These are phyloP conservation scores for Operophtera brumata DNA, from an alignment of 2,888 invertebrate genomes.

Conservation along the genomic window DNA sequence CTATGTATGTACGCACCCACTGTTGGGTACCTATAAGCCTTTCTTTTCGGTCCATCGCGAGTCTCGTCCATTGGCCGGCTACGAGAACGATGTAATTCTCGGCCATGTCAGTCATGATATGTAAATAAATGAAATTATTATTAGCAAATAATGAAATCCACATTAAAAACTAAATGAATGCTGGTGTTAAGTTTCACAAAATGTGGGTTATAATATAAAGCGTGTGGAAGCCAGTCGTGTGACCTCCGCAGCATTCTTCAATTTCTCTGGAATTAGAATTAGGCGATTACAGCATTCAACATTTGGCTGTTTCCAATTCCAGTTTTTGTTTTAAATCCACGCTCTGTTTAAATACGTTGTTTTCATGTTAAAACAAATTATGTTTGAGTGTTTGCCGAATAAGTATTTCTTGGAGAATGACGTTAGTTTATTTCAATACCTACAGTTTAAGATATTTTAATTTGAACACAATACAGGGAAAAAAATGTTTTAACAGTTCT, in stretches of 20 bases:
- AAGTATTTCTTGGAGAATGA: slow-evolving; percentile 29
- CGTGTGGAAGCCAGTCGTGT: slow-evolving; percentile 39
- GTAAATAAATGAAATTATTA: too few relatives aligned
- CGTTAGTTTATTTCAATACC: slow-evolving; percentile 5
- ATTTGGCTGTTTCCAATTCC: slow-evolving; percentile 44
- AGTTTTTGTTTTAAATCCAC: slow-evolving; percentile 65
- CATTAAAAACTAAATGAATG: slow-evolving; percentile 32
- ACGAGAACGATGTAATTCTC: too few relatives aligned
- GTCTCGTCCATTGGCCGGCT: too few relatives aligned
- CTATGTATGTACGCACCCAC: too few relatives aligned
- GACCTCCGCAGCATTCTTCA: slow-evolving; percentile 62
- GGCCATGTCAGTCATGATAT: too few relatives aligned
- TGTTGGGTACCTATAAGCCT: too few relatives aligned
- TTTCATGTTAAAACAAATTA: slow-evolving; percentile 52
- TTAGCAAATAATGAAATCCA: too few relatives aligned
- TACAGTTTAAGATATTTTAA: neutral
- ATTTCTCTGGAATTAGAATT: slow-evolving; percentile 72
- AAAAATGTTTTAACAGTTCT: too few relatives aligned
- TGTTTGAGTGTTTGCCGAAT: slow-evolving; percentile 41
- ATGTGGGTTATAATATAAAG: slow-evolving; percentile 33
- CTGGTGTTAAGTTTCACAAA: slow-evolving; percentile 36
- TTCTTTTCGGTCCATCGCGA: too few relatives aligned
- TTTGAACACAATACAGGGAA: neutral
- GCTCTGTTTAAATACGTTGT: slow-evolving; percentile 47
- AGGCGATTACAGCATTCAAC: slow-evolving; percentile 65